Evolutionary conservation across 2,888 invertebrate genomes (phyloP), one percentile per base, ranked within the genome.

Genomic region (Drosophila merina): DNA sequence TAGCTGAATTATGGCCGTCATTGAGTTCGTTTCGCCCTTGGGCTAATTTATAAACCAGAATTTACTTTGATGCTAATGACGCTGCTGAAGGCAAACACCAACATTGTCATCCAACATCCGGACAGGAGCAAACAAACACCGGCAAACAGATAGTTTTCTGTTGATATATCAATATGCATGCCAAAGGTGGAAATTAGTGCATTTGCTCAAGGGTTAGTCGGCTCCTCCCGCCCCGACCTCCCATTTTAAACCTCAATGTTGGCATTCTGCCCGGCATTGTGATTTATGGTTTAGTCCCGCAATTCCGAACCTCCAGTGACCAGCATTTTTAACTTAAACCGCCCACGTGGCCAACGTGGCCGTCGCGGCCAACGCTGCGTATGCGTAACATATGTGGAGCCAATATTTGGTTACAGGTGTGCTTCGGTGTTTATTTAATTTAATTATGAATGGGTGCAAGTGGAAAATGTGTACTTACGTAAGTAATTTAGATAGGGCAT

Each of bases 11-110:
- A 64, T 64, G 66, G 45, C 45, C 66, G 26, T 52, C 63, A 64
- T 64, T 64, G 51, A 45, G 51, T 45, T 52, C 36, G 66, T 64
- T 64, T 45, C 36, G 66, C 45, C 63, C 52, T 64, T 52, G 50
- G 58, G 55, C 55, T 42, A 72, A 72, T 73, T 72, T 66, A 58
- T 55, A 72, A 62, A 70, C 70, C 73, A 75, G 75, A 78, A 81
- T 81, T 73, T 82, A 64, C 67, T 79, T 80, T 82, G 76, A 79
- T 76, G 82, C 76, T 78, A 78, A 81, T 78, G 77, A 78, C 69
- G 82, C 49, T 49, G 57, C 58, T 58, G 64, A 66, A 57, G 80
- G 77, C 68, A 52, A 36, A 54, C 66, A 69, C 30, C 59, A 28
- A 48, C 58, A 59, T 57, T 57, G 51, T 60, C 67, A 73, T 55